These are phyloP conservation scores for Drosophila pseudotakahashii DNA, from an alignment of 2,888 invertebrate species.

Conservation along the genomic window DNA sequence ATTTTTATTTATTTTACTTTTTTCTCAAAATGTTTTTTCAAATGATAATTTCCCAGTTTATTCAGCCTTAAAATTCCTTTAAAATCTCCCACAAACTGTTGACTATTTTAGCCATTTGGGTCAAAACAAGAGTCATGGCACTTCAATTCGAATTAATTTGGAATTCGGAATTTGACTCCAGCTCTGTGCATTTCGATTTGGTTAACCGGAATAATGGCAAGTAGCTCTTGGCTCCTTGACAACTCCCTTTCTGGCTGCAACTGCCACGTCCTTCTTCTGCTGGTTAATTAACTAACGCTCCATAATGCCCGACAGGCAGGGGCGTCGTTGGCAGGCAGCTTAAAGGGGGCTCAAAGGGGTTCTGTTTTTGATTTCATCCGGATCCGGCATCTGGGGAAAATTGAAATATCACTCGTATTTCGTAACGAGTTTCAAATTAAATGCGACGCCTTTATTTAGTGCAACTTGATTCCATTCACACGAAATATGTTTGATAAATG, in stretches of 20 bases:
- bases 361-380: neutral
- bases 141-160: slow-evolving; percentile 33
- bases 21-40: neutral
- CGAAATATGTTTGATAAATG: neutral
- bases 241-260: neutral
- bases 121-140: slow-evolving; percentile 23
- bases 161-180: slow-evolving; percentile 18
- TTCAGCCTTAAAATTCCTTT: neutral
- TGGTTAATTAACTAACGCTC: slow-evolving; percentile 21
- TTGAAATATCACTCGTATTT: slow-evolving; percentile 12
- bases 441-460: neutral
- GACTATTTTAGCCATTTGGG: slow-evolving; percentile 1
- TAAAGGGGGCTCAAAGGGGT: neutral
- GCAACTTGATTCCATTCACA: neutral
- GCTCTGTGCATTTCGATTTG: slow-evolving; percentile 1
- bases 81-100: neutral
- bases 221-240: slow-evolving; percentile 11
- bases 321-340: neutral
- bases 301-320: neutral
- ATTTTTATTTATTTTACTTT: too few relatives aligned
- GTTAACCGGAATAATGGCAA: slow-evolving; percentile 9
- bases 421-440: neutral
- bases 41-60: neutral
- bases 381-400: slow-evolving; percentile 5
- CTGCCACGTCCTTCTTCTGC: neutral